phyloP scores from a whole-genome alignment of 2,113 vertebrate species.

The Neodontobutis hainanensis region DNA sequence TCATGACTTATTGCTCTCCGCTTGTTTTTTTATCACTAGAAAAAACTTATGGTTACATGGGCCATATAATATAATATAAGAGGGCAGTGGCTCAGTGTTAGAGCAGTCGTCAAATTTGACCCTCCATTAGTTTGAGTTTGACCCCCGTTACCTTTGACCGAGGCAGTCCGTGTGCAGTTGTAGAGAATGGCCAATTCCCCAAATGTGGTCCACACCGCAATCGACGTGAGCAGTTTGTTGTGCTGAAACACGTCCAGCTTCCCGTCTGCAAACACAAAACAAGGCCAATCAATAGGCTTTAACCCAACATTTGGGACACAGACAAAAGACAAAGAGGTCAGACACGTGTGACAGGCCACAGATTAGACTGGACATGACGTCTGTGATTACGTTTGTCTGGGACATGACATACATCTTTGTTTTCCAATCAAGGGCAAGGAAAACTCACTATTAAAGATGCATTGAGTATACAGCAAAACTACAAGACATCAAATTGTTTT shows the following conservation, averaged over 20 bases:
- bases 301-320: slow-evolving; percentile 14
- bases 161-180: slow-evolving; percentile 92
- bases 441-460: no score
- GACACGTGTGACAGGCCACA: neutral
- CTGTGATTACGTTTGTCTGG: neutral
- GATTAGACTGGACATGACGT: neutral
- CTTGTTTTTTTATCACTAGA: no score
- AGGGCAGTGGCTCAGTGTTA: no score
- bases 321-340: neutral
- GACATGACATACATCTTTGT: no score
- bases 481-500: no score
- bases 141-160: slow-evolving; percentile 85
- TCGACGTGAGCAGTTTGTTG: slow-evolving; percentile 85
- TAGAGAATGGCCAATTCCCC: slow-evolving; percentile 93
- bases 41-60: no score
- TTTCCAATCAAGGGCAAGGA: no score
- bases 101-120: no score
- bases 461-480: no score
- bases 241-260: slow-evolving; percentile 90
- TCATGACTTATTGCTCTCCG: no score
- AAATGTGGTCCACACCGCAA: slow-evolving; percentile 89
- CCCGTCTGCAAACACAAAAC: slow-evolving; percentile 81
- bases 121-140: no score
- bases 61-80: no score
- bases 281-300: slow-evolving; percentile 39